Conservation (phyloP, 2,113 vertebrate species). For the Oncorhynchus mykiss region DNA sequence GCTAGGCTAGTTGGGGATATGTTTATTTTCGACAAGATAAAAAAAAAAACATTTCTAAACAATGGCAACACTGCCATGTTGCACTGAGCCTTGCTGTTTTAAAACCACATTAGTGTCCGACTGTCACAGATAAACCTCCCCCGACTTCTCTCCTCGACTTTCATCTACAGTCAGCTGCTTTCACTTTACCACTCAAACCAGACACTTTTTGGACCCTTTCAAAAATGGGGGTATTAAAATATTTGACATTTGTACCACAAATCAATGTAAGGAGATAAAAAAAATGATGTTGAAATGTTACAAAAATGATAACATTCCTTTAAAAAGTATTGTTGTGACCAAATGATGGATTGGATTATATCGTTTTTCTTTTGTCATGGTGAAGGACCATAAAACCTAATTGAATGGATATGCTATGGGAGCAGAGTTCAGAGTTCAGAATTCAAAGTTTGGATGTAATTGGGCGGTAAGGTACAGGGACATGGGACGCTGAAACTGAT, state of each 20-base stretch:
- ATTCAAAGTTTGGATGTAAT: constrained; percentile 95
- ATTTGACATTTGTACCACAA: constrained; percentile 99
- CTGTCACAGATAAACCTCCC: too few relatives aligned
- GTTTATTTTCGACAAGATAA: too few relatives aligned
- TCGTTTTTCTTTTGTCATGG: constrained; percentile 35
- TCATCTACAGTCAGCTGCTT: too few relatives aligned
- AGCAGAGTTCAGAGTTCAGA: constrained; percentile 24
- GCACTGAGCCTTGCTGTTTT: too few relatives aligned
- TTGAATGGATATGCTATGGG: constrained; percentile 49
- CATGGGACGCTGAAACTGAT: too few relatives aligned
- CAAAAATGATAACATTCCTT: constrained; percentile 96
- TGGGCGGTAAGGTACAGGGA: constrained; percentile 59
- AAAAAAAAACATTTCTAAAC: too few relatives aligned
- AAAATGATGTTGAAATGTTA: constrained; percentile 89
- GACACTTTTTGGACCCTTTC: constrained; percentile 85
- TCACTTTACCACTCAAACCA: too few relatives aligned
- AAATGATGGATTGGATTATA: constrained; percentile 59
- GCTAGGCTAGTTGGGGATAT: too few relatives aligned
- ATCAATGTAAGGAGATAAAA: constrained; percentile 85
- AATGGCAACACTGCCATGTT: too few relatives aligned
- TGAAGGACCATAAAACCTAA: constrained; percentile 56
- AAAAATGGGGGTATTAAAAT: constrained; percentile 99
- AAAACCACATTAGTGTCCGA: too few relatives aligned
- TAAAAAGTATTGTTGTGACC: constrained; percentile 76
- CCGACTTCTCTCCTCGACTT: too few relatives aligned